Evolutionary conservation across 2,113 vertebrate genomes (phyloP), one percentile per base, ranked within the genome.

Genomic region (Nibea coibor): DNA sequence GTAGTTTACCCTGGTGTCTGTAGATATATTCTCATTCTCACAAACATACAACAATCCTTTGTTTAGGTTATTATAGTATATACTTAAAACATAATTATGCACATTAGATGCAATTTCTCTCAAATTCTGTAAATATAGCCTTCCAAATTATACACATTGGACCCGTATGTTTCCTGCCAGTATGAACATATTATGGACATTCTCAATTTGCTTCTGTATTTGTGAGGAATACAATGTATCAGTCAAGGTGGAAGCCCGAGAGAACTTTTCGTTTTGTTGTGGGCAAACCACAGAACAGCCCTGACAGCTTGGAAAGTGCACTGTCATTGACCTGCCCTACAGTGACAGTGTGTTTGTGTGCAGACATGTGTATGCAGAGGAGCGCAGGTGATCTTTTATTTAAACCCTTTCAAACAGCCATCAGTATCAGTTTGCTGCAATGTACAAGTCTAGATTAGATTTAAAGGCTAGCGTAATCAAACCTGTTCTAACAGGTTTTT

Each of bases 321-420:
- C 75, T 78, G 72, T 74, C 80, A 77, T 68, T 83, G 78, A 86
- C 81, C 76, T 69, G 77, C 50, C 72, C 72, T 54, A 51, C 35
- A 72, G 75, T 76, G 78, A 45, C 59, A 19, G 43, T 51, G n/a
- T 42, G 54, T 61, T n/a, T 31, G 54, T 8, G 20, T 10, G 20
- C 19, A 14, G 57, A 68, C 8, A 54, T 35, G 26, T 67, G 59
- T 47, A 45, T 78, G 59, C 64, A 57, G 53, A 80, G 63, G 64
- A 73, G 81, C 72, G 72, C 63, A 78, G 73, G 50, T 87, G 78
- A 87, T 77, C 83, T 87, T 89, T 87, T 67, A 75, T 53, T 59
- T 35, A 59, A 73, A 12, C 61, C 24, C 66, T 81, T 78, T 66
- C 72, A 69, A 59, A 83, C 76, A 82, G 51, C 45, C 22, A 58